Conservation (phyloP, 2,888 invertebrate genomes). For the Oxycera nigricornis region DNA sequence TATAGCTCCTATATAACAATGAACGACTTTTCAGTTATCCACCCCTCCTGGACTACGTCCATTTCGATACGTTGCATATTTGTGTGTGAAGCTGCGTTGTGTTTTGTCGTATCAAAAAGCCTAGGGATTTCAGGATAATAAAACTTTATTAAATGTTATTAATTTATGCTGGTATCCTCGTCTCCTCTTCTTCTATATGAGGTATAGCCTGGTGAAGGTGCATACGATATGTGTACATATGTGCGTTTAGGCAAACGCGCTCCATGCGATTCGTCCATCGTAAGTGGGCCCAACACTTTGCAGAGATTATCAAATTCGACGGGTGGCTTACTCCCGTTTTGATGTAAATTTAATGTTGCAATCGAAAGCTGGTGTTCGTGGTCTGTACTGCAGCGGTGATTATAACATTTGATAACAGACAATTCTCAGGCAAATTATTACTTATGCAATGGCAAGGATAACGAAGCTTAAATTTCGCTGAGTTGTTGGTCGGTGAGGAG, state of each 20-base stretch:
- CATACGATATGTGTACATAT: neutral
- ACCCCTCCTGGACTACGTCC: neutral
- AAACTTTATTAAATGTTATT: conserved; percentile 41
- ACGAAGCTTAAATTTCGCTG: too few relatives aligned
- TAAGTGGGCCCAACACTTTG: conserved; percentile 11
- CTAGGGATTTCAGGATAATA: conserved; percentile 34
- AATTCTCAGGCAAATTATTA: conserved; percentile 34
- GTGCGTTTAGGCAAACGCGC: conserved; percentile 6
- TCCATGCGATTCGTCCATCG: neutral
- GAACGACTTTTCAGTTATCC: neutral
- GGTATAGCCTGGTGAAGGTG: neutral
- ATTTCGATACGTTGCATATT: neutral
- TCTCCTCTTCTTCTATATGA: neutral
- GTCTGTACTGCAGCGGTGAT: conserved; percentile 29
- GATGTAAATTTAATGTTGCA: conserved; percentile 41
- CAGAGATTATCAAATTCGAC: conserved; percentile 41
- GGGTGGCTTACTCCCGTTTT: conserved; percentile 39
- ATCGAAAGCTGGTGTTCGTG: conserved; percentile 9
- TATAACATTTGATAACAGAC: conserved; percentile 37
- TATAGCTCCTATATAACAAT: conserved; percentile 33
- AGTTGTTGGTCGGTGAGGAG: too few relatives aligned
- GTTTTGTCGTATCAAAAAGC: conserved; percentile 34
- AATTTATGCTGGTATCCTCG: conserved; percentile 21
- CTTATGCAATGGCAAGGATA: conserved; percentile 31
- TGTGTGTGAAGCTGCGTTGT: neutral